Conservation (phyloP, 1,140 invertebrate species). For the Drosophila repleta region DNA sequence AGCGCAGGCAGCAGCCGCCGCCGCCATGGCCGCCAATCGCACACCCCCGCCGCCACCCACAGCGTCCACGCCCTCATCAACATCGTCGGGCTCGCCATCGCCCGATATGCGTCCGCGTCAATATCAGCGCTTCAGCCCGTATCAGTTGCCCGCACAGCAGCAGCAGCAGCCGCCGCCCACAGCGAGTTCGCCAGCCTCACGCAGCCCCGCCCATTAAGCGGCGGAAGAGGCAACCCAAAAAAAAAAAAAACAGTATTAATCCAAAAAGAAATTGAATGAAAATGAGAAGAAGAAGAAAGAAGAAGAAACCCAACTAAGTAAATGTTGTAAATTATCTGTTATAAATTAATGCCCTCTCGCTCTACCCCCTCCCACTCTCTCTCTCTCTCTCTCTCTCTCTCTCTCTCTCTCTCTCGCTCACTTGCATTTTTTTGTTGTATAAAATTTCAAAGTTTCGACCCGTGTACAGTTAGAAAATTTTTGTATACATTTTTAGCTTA, state of each 20-base stretch:
- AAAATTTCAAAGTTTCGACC: constrained; percentile 47
- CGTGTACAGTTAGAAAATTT: constrained; percentile 72
- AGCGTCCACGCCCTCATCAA: constrained; percentile 76
- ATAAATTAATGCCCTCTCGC: constrained; percentile 21
- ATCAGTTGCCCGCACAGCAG: constrained; percentile 66
- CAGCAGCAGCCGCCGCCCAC: constrained; percentile 36
- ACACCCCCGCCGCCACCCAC: constrained; percentile 80
- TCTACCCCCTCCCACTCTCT: too few species aligned
- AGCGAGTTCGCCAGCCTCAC: constrained; percentile 54
- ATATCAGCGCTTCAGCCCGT: constrained; percentile 82
- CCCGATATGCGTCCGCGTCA: constrained; percentile 83
- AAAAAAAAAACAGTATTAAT: constrained; percentile 65
- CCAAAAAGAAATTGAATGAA: constrained; percentile 16
- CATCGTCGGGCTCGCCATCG: constrained; percentile 81
- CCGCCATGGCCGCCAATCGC: constrained; percentile 66
- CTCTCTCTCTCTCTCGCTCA: not conserved
- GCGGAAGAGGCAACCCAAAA: not conserved
- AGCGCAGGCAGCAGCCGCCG: constrained; percentile 61
- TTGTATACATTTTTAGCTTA: constrained; percentile 61
- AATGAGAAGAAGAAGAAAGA: constrained; percentile 10
- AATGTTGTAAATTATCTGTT: constrained; percentile 83
- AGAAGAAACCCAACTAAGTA: constrained; percentile 36
- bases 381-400: constrained; percentile 1
- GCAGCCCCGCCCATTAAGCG: constrained; percentile 77
- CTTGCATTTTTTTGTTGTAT: constrained; percentile 60